Evolutionary conservation across 2,797 vertebrate species (phyloP).

Genomic region (Erethizon dorsatum): DNA sequence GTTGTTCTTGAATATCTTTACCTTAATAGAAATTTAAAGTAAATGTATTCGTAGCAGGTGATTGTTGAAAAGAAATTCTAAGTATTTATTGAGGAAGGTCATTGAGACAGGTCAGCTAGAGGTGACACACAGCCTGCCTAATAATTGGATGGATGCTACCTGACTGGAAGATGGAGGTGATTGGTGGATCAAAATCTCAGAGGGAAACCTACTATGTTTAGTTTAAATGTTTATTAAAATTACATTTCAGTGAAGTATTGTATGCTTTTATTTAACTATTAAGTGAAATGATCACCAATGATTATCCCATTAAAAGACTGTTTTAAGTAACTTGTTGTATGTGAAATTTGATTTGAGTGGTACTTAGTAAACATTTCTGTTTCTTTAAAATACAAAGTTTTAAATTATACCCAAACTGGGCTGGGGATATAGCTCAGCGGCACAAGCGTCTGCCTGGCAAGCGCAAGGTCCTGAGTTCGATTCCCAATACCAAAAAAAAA

Average conservation of each 20-base stretch:
- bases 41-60: slow-evolving; percentile 54
- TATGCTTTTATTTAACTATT: slow-evolving; percentile 65
- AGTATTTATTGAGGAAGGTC: slow-evolving; percentile 77
- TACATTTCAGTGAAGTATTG: slow-evolving; percentile 61
- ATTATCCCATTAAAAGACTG: slow-evolving; percentile 54
- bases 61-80: slow-evolving; percentile 71
- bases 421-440: too few species aligned
- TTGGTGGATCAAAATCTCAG: slow-evolving; percentile 74
- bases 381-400: slow-evolving; percentile 62
- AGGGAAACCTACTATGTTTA: slow-evolving; percentile 59
- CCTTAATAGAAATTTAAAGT: slow-evolving; percentile 50
- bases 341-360: slow-evolving; percentile 71
- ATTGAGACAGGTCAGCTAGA: slow-evolving; percentile 72
- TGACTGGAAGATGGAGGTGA: slow-evolving; percentile 79
- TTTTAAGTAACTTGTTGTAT: slow-evolving; percentile 51
- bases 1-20: slow-evolving; percentile 58
- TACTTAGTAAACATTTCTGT: slow-evolving; percentile 69
- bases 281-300: slow-evolving; percentile 55
- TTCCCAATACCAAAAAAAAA: too few species aligned
- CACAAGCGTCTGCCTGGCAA: too few species aligned
- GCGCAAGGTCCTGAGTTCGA: too few species aligned
- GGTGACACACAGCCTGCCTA: slow-evolving; percentile 58
- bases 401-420: slow-evolving; percentile 13
- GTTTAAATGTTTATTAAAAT: slow-evolving; percentile 63
- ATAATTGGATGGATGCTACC: slow-evolving; percentile 76